phyloP scores from a whole-genome alignment of 2,797 vertebrate genomes.

The Poecilia velifera region DNA sequence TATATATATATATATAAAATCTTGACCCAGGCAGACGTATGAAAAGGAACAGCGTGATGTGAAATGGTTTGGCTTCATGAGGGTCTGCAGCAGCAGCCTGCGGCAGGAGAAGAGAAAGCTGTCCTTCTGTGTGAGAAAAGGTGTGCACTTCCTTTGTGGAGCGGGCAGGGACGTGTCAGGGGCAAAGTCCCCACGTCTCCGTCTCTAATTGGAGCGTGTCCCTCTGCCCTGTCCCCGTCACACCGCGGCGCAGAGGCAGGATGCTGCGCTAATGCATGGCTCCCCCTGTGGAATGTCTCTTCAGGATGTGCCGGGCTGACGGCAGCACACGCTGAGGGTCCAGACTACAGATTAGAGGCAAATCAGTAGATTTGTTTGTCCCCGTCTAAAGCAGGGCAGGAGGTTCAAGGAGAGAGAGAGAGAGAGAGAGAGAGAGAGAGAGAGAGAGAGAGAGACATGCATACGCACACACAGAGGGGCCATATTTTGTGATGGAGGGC shows the following conservation, averaged over 20 bases:
- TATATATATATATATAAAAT: constrained; percentile 15
- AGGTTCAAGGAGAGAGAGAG: constrained; percentile 65
- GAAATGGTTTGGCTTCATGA: constrained; percentile 65
- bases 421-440: neutral
- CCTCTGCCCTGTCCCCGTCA: constrained; percentile 59
- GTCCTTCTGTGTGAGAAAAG: constrained; percentile 44
- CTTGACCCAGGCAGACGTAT: constrained; percentile 41
- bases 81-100: constrained; percentile 54
- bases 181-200: constrained; percentile 69
- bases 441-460: constrained; percentile 58
- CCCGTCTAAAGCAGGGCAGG: constrained; percentile 51
- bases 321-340: constrained; percentile 59
- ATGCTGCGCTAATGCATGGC: constrained; percentile 69
- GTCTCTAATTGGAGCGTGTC: constrained; percentile 74
- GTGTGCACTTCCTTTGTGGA: constrained; percentile 57
- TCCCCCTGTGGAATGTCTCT: constrained; percentile 65
- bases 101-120: constrained; percentile 46
- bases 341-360: constrained; percentile 76
- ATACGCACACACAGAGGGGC: constrained; percentile 22
- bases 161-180: constrained; percentile 69
- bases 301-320: constrained; percentile 68
- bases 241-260: constrained; percentile 55
- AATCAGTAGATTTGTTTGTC: constrained; percentile 78
- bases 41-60: constrained; percentile 56
- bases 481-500: constrained; percentile 65